Base-by-base conservation (phyloP, 2,888 invertebrate species). In the Monopis laevigella region DNA sequence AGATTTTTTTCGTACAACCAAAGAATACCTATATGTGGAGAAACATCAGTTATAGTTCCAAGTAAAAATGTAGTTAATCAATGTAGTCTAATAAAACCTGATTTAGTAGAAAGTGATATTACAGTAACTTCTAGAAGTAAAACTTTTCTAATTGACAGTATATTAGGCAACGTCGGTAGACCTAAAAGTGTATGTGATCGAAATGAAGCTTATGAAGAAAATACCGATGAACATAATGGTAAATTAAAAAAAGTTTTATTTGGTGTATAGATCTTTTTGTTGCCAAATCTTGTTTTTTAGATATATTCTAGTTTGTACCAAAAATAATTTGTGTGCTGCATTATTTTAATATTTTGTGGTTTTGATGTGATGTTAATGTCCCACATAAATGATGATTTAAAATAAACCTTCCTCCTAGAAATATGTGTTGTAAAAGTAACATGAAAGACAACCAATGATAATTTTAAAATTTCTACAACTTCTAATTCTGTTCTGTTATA, bases 121-220 rank as follows among this genome's bases (percentile, higher is more conserved):
- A 46, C 30, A 62, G 50, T 58, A 55, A 56, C 42, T 50, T 51
- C 17, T 2, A 49, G 64, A 58, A 74, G 77, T 51, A 82, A 80
- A 62, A 83, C 82, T 18, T 84, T 84, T 60, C 66, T 83, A 7
- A 84, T 84, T 47, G 84, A 83, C 54, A 82, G 68, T 58, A 84
- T 84, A 50, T 62, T 84, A 58, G 82, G 82, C 44, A 49, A 49
- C 40, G 51, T 53, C 24, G 51, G 51, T 27, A 24, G 18, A n/a
- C 16, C 8, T 14, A 40, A 40, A 44, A 50, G 17, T 40, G 48
- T 18, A 42, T 40, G 27, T 43, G 62, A 66, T 28, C 59, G 58
- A 13, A 48, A 44, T 35, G 63, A 65, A 34, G 54, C 50, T 40
- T 52, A 56, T 50, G 77, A 75, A 55, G 78, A 73, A 59, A 54